phyloP scores from a whole-genome alignment of 2,113 vertebrate species.

The Propithecus coquereli region DNA sequence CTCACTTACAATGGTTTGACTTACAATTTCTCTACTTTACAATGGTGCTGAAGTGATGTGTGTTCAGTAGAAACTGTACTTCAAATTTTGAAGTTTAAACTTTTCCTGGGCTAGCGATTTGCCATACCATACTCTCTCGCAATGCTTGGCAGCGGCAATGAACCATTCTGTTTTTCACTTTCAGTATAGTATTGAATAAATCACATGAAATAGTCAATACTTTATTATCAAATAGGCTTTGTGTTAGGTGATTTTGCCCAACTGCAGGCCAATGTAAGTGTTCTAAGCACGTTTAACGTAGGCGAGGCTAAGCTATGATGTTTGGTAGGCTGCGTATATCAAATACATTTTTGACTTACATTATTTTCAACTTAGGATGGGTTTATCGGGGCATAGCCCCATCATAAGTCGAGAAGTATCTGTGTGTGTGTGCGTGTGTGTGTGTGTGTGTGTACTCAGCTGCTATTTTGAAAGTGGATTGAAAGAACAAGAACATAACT shows the following conservation, averaged over 20 bases:
- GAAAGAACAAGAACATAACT: neutral
- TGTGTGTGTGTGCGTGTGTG: neutral
- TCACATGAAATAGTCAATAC: neutral
- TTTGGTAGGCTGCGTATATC: neutral
- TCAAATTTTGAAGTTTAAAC: neutral
- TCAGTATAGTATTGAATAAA: neutral
- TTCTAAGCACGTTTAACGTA: neutral
- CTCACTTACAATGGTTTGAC: too few relatives aligned
- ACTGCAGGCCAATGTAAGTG: neutral
- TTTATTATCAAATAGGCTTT: neutral
- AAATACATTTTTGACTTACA: neutral
- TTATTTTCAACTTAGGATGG: neutral
- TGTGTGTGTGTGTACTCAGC: neutral
- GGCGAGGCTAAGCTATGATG: neutral
- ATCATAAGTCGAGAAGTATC: neutral
- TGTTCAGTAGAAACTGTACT: neutral
- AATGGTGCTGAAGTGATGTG: neutral
- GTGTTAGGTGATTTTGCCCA: neutral
- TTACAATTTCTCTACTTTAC: neutral
- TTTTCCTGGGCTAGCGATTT: neutral
- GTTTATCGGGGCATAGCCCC: neutral
- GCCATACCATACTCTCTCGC: neutral
- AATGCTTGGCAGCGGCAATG: neutral
- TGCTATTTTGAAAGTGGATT: conserved; percentile 16
- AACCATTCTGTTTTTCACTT: neutral